Evolutionary conservation across 2,888 invertebrate genomes (phyloP), one percentile per base, ranked within the genome.

Genomic region (Acleris cristana): DNA sequence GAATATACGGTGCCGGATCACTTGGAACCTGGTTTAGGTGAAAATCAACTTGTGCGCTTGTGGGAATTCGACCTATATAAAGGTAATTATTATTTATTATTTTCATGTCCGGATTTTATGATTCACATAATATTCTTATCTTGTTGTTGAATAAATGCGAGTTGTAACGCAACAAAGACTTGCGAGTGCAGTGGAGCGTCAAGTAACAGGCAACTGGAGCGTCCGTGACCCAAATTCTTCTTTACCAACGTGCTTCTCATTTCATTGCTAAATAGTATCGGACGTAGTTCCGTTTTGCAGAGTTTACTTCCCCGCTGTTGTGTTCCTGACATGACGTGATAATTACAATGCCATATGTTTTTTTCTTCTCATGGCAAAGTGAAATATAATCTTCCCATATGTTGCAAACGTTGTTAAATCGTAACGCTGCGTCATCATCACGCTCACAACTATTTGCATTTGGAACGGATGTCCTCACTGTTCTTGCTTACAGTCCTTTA

Each of bases 11-110:
- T 96, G 64, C 96, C 96, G 21, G 96, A 96, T 73, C 94, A 96
- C 82, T 92, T 98, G 63, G 96, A 98, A 87, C 98, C 98, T 1
- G 98, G 98, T 12, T 91, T 99, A 66, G 97, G 97, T 81, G 96
- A 96, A 79, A 95, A 95, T 71, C 97, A 97, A 84, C 93, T 96
- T 48, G 96, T 96, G 34, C 94, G 96, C 62, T 93, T 98, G 64
- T 94, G 96, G 78, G 96, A 96, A 71, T 91, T 96, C 70, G 96
- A 96, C 73, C 89, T 96, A 70, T 95, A 93, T 70, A 86, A 85
- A 86, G 88, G 90, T 89, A 81, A 80, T 69, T 76, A 64, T 69
- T 30, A 14, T 40, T 34, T 34, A 34, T 12, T 12, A 34, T 34
- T 34, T 34, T 34, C 12, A 34, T 34, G 3, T 34, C 10, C 34